These are phyloP conservation scores for Noctua fimbriata DNA, from an alignment of 2,888 invertebrate species.

Conservation along the genomic window DNA sequence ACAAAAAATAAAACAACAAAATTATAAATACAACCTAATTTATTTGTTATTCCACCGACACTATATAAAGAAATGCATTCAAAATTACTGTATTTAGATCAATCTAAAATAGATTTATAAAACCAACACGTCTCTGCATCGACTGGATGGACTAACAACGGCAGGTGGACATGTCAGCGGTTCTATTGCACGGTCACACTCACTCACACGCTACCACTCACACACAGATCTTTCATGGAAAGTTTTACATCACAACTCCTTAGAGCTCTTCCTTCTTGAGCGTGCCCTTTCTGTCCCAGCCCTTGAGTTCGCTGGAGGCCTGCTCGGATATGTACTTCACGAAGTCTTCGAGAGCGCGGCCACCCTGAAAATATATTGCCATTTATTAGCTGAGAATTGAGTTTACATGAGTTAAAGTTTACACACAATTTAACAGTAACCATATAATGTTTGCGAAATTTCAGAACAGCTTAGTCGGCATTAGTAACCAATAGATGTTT, in stretches of 20 bases:
- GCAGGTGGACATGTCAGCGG: slow-evolving; percentile 51
- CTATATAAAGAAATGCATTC: slow-evolving; percentile 86
- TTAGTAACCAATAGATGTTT: too few species aligned
- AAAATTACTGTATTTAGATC: slow-evolving; percentile 89
- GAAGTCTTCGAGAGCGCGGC: slow-evolving; percentile 98
- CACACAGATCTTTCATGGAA: slow-evolving; percentile 87
- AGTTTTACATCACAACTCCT: slow-evolving; percentile 77
- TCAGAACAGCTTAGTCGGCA: too few species aligned
- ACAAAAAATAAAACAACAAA: slow-evolving; percentile 70
- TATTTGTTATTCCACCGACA: slow-evolving; percentile 85
- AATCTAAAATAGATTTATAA: slow-evolving; percentile 75
- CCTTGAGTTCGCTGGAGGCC: slow-evolving; percentile 96
- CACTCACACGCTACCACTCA: slow-evolving; percentile 72
- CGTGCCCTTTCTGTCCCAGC: slow-evolving; percentile 96
- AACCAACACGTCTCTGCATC: slow-evolving; percentile 67
- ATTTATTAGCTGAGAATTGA: background rate
- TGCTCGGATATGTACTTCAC: slow-evolving; percentile 98
- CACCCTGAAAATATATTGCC: slow-evolving; percentile 91
- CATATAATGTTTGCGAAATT: too few species aligned
- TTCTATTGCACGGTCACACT: slow-evolving; percentile 64
- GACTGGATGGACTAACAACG: slow-evolving; percentile 42
- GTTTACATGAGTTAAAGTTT: too few species aligned
- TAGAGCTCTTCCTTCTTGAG: slow-evolving; percentile 88
- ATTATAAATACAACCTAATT: slow-evolving; percentile 89
- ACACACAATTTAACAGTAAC: too few species aligned